These are phyloP conservation scores for Ips typographus DNA, from an alignment of 1,140 invertebrate genomes.

Conservation along the genomic window DNA sequence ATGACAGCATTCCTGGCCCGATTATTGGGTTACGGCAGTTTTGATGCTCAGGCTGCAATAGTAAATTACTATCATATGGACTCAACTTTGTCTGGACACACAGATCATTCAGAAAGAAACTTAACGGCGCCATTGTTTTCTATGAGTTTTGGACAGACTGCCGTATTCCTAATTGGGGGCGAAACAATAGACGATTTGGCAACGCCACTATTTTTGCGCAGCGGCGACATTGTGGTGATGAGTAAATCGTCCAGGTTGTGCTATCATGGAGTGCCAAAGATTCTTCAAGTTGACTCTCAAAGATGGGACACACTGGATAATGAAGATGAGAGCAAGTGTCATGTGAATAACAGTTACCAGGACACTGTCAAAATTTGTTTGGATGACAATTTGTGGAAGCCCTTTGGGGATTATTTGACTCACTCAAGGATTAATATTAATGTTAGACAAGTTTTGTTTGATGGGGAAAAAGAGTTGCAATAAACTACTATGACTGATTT, in stretches of 20 bases:
- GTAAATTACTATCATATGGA: slow-evolving; percentile 93
- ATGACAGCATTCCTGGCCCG: slow-evolving; percentile 66
- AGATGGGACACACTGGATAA: slow-evolving; percentile 53
- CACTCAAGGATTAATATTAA: slow-evolving; percentile 75
- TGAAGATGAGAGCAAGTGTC: slow-evolving; percentile 8
- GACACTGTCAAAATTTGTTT: slow-evolving; percentile 45
- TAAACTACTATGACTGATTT: background rate
- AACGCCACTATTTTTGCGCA: slow-evolving; percentile 68
- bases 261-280: slow-evolving; percentile 83
- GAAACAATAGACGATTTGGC: slow-evolving; percentile 63
- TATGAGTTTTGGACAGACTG: slow-evolving; percentile 82
- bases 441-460: slow-evolving; percentile 68
- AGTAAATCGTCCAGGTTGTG: slow-evolving; percentile 70
- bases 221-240: slow-evolving; percentile 85
- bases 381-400: slow-evolving; percentile 55
- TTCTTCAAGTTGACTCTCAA: slow-evolving; percentile 56
- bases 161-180: slow-evolving; percentile 84
- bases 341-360: slow-evolving; percentile 34
- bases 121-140: slow-evolving; percentile 84
- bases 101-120: slow-evolving; percentile 88
- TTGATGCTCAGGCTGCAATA: slow-evolving; percentile 85
- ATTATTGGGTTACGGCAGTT: slow-evolving; percentile 64
- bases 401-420: slow-evolving; percentile 59
- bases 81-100: slow-evolving; percentile 86
- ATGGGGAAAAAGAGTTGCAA: slow-evolving; percentile 43